These are phyloP conservation scores for Noctua comes DNA, from an alignment of 2,888 invertebrate species.

Conservation along the genomic window DNA sequence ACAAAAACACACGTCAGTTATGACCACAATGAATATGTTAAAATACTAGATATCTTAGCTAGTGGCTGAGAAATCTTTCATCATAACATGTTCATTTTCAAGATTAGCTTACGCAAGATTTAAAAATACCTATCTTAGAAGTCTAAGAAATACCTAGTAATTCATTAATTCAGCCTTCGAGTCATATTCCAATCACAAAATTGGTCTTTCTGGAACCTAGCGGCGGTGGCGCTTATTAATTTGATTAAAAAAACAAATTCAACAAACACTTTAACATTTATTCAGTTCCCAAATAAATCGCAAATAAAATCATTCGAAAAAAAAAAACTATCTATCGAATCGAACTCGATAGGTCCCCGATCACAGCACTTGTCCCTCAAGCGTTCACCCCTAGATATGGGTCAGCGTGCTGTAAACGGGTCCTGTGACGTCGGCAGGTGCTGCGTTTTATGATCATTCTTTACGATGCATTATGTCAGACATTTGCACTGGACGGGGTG, in stretches of 20 bases:
- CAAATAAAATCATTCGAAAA: background rate
- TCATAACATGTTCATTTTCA: background rate
- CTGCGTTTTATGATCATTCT: constrained; percentile 64
- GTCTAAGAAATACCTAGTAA: background rate
- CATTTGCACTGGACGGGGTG: background rate
- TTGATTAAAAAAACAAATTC: background rate
- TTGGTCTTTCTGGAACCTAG: background rate
- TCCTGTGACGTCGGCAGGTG: constrained; percentile 75
- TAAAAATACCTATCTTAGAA: background rate
- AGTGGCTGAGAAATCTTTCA: background rate
- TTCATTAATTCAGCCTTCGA: background rate
- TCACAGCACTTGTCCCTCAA: constrained; percentile 63
- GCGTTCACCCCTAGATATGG: constrained; percentile 79
- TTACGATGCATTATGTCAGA: constrained; percentile 51
- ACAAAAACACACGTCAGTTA: constrained; percentile 5
- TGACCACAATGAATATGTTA: constrained; percentile 21
- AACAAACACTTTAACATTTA: background rate
- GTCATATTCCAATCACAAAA: background rate
- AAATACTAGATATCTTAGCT: constrained; percentile 5
- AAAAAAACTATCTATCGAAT: constrained; percentile 29
- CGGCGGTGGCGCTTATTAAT: background rate
- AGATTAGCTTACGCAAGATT: background rate
- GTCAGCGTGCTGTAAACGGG: constrained; percentile 81
- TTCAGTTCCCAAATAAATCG: background rate
- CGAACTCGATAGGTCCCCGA: constrained; percentile 35